phyloP scores from a whole-genome alignment of 2,888 invertebrate species.

The Hirtodrosophila duncani region DNA sequence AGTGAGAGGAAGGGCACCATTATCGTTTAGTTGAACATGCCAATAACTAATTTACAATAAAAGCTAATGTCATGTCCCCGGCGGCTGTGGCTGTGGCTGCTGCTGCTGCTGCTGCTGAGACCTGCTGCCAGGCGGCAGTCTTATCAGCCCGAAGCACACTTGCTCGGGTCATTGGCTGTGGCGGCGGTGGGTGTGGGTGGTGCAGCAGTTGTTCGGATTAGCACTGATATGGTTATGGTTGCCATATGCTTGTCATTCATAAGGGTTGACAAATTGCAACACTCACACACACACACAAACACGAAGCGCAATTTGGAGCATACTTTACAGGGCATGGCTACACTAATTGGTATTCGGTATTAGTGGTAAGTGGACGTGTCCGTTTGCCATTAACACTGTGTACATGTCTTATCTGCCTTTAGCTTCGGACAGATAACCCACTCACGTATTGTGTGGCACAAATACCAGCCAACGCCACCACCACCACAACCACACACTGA shows the following conservation, averaged over 20 bases:
- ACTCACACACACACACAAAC: conserved; percentile 20
- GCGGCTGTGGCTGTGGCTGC: conserved; percentile 14
- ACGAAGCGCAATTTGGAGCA: conserved; percentile 61
- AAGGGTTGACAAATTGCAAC: conserved; percentile 64
- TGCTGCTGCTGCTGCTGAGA: conserved; percentile 25
- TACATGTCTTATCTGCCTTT: conserved; percentile 55
- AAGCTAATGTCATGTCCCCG: conserved; percentile 35
- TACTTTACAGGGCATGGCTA: conserved; percentile 48
- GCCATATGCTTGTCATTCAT: conserved; percentile 49
- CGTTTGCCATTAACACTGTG: neutral
- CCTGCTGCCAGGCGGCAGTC: conserved; percentile 32
- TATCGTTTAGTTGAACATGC: conserved; percentile 67
- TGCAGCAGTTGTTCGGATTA: too few relatives aligned
- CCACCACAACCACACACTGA: conserved; percentile 12
- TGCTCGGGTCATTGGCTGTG: conserved; percentile 20
- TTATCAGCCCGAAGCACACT: conserved; percentile 49
- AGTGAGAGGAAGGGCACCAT: conserved; percentile 28
- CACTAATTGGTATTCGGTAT: conserved; percentile 72
- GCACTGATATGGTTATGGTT: conserved; percentile 12
- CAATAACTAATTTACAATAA: conserved; percentile 71
- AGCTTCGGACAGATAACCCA: conserved; percentile 32
- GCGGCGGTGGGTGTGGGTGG: conserved; percentile 21
- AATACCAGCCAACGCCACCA: conserved; percentile 1
- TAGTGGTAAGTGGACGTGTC: conserved; percentile 51
- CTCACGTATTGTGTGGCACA: conserved; percentile 2